These are phyloP conservation scores for Carposina sasakii DNA, from an alignment of 1,140 invertebrate species.

Conservation along the genomic window DNA sequence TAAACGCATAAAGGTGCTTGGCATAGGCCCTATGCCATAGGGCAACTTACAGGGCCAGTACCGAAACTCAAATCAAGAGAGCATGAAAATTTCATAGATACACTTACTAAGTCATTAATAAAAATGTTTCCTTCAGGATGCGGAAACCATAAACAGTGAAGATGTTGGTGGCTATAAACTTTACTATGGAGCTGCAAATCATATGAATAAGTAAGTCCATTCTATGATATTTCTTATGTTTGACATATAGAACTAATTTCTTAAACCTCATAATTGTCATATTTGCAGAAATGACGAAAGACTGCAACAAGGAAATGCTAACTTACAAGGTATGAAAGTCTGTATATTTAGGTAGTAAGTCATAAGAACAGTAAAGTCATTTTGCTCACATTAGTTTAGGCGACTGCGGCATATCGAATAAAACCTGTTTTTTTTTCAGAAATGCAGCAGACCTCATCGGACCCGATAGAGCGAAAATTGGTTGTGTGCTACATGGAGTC, in stretches of 20 bases:
- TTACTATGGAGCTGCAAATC: conserved; percentile 59
- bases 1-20: no score
- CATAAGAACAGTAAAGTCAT: no score
- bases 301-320: conserved; percentile 55
- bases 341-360: no score
- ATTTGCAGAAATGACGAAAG: conserved; percentile 43
- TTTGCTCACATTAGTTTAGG: no score
- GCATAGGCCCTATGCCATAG: no score
- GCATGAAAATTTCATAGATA: background rate
- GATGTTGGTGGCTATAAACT: conserved; percentile 28
- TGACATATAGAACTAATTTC: no score
- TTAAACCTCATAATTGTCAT: no score
- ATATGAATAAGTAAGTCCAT: conserved; percentile 50
- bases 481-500: conserved; percentile 82
- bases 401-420: no score
- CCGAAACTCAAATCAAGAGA: background rate
- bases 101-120: no score
- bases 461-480: conserved; percentile 29
- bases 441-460: conserved; percentile 51
- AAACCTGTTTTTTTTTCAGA: conserved; percentile 24
- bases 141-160: conserved; percentile 26
- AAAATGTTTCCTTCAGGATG: no score
- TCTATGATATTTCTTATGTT: background rate
- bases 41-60: background rate
- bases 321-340: conserved; percentile 64